Percentiles rank a stretch among this genome's conserved stretches.
These are phyloP conservation scores for Xanthia icteritia DNA, from an alignment of 2,888 invertebrate species.

Conservation along the genomic window DNA sequence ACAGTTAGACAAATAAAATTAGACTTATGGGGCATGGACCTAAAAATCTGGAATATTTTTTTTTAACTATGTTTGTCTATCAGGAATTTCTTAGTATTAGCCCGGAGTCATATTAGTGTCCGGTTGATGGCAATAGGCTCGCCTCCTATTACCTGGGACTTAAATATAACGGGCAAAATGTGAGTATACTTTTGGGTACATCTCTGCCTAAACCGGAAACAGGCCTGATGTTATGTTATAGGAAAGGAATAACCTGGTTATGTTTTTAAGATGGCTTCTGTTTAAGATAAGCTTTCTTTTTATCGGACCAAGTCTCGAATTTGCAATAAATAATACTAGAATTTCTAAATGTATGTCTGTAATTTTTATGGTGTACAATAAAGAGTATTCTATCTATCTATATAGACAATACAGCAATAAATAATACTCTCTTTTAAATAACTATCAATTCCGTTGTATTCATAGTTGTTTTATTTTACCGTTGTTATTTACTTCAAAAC, in stretches of 20 bases:
- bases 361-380: no score
- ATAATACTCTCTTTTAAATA: not conserved
- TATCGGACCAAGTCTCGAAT: not conserved
- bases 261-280: not conserved
- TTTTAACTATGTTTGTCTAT: not conserved
- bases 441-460: no score
- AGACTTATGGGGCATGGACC: not conserved
- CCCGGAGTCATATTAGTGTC: not conserved
- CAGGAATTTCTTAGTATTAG: not conserved
- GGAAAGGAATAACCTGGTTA: not conserved
- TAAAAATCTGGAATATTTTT: not conserved
- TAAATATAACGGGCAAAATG: not conserved
- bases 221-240: not conserved
- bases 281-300: not conserved
- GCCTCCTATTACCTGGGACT: not conserved
- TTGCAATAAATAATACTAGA: no score
- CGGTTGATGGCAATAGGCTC: no score
- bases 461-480: not conserved
- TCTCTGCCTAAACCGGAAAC: not conserved
- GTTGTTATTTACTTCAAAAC: not conserved
- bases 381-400: no score
- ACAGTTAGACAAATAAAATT: not conserved
- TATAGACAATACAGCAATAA: not conserved
- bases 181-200: not conserved
- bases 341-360: no score